Percentiles rank a stretch among this genome's conserved stretches.
These are phyloP conservation scores for Caenorhabditis virilis DNA, from an alignment of 2,888 invertebrate species.

Conservation along the genomic window DNA sequence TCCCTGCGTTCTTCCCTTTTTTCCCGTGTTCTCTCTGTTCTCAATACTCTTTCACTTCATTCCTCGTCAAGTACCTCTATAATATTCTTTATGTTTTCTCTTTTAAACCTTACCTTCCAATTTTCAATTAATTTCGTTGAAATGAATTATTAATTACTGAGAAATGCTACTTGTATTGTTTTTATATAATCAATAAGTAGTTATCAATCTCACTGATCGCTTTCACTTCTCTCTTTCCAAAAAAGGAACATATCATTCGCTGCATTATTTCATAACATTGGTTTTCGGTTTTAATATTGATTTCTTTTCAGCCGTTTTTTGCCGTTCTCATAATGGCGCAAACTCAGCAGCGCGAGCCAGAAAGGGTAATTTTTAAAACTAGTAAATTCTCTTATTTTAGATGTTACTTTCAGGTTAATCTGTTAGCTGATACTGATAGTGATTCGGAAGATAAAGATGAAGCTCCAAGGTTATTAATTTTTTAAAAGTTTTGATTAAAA, in stretches of 20 bases:
- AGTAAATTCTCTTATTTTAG: neutral
- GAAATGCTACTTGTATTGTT: too few relatives aligned
- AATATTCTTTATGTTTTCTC: neutral
- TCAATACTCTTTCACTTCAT: too few relatives aligned
- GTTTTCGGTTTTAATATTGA: neutral
- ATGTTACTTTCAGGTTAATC: constrained; percentile 23
- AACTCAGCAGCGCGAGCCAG: constrained; percentile 22
- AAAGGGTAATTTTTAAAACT: constrained; percentile 15
- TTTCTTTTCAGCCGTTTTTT: constrained; percentile 2
- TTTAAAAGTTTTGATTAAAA: neutral
- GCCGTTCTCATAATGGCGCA: constrained; percentile 3
- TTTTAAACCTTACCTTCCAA: too few relatives aligned
- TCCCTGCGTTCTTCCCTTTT: too few relatives aligned
- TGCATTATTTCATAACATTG: neutral
- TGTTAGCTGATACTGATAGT: constrained; percentile 26
- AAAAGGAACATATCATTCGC: neutral
- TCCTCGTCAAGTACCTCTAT: too few relatives aligned
- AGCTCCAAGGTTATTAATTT: constrained; percentile 11
- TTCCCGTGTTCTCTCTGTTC: too few relatives aligned
- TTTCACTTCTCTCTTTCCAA: neutral
- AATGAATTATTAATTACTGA: too few relatives aligned
- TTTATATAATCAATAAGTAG: too few relatives aligned
- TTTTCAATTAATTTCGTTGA: too few relatives aligned
- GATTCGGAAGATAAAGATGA: constrained; percentile 20
- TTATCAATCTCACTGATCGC: too few relatives aligned